Evolutionary conservation across 2,888 invertebrate species (phyloP).

Genomic region (Watsonalla cultraria): DNA sequence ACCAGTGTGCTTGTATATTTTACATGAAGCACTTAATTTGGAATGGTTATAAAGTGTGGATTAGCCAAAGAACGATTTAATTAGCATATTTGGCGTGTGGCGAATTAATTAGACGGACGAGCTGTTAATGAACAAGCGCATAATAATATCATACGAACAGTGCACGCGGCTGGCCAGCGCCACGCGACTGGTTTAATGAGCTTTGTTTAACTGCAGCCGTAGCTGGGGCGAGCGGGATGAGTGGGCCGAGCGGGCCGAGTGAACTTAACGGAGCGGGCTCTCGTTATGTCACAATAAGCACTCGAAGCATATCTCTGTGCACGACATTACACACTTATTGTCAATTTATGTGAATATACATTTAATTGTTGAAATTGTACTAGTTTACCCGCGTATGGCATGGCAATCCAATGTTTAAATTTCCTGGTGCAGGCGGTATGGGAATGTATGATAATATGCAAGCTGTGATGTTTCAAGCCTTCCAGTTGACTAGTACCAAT

Average conservation of each 20-base stretch:
- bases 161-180: background rate
- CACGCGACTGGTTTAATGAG: too few species aligned
- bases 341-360: background rate
- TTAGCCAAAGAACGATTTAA: background rate
- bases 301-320: conserved; percentile 2
- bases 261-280: conserved; percentile 4
- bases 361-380: background rate
- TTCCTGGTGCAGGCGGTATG: too few species aligned
- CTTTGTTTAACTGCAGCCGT: too few species aligned
- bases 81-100: background rate
- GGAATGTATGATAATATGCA: too few species aligned
- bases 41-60: background rate
- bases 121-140: background rate
- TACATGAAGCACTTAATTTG: background rate
- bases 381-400: too few species aligned
- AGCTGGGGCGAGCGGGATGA: conserved; percentile 9
- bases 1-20: background rate
- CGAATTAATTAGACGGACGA: background rate
- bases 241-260: conserved; percentile 5
- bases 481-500: too few species aligned
- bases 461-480: too few species aligned
- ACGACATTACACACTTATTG: conserved; percentile 1
- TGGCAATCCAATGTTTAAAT: too few species aligned
- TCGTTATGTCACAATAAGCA: conserved; percentile 2
- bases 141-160: background rate